Base-by-base conservation (phyloP, 2,113 vertebrate genomes). In the Tympanuchus pallidicinctus region DNA sequence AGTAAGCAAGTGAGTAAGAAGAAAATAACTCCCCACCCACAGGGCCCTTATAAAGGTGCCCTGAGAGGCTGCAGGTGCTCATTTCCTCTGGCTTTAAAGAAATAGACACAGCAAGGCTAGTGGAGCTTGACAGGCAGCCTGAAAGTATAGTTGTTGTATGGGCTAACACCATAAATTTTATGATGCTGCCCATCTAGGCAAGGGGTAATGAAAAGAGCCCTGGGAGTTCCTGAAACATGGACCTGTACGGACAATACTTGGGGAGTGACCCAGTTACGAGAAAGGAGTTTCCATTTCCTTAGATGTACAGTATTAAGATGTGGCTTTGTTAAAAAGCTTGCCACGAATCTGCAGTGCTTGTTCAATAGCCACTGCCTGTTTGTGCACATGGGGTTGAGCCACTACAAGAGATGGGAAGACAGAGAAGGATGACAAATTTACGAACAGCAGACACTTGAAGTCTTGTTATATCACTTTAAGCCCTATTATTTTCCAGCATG, bases 301-400 rank as follows among this genome's bases (percentile, higher is more conserved):
- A 63, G 17, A 32, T 20, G 45, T 5, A 6, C 16, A 34, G 13
- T 13, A 66, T 54, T 79, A 56, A 27, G 38, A 34, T 18, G 38
- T 50, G 42, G 74, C 65, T 71, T 74, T 2, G 4, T 60, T 50
- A 42, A 52, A 89, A 22, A 69, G 40, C 18, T 86, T 69, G 8
- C 32, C 1, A 0, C 8, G 54, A 57, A 48, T 48, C 43, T 0
- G 0, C 34, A 21, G 0, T 36, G 18, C 16, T 36, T 72, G 17
- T 81, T 48, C 56, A 30, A 59, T 48, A 57, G 28, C 15, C n/a
- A 3, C 75, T 70, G 48, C 45, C 81, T 50, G 4, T 13, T 30
- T 6, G 2, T 4, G 27, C 13, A 11, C 1, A 17, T 2, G 3
- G 52, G 18, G 20, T 16, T 40, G 65, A 90, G 71, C 59, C 0